Base-by-base conservation (phyloP, 1,140 invertebrate genomes). In the Drosophila sulfurigaster region DNA sequence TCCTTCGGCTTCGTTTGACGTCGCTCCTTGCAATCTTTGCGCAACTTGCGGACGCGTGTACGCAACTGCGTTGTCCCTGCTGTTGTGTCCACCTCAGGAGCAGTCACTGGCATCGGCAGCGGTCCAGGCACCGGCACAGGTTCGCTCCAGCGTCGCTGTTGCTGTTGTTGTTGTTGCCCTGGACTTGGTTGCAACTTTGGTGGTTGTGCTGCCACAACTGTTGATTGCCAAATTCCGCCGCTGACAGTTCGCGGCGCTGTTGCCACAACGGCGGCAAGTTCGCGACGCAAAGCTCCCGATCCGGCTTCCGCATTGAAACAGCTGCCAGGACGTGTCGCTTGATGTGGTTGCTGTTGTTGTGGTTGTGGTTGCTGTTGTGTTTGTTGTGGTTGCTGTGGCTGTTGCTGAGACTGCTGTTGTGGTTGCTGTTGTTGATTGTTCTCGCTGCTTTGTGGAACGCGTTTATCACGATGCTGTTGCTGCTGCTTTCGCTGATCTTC, bases 221-320 rank as follows among this genome's bases (percentile, higher is more conserved):
- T 54, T 13, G 66, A n/a, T 48, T 71, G 76, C 73, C 76, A 79
- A 30, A 72, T 2, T 1, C 62, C 52, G 0, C 28, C 25, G 10
- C n/a, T 63, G n/a, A 16, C 49, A n/a, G 57, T 57, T 15, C 45
- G 67, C 2, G 63, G 56, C 1, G 76, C 82, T 1, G 80, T 67
- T 6, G 74, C 80, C 10, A 59, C 75, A 43, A 82, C 59, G 3
- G 82, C 82, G 1, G 78, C 82, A 28, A 78, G 13, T 46, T 87
- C 79, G 1, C 75, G 51, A 2, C 48, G 62, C 16, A 79, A 11
- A 0, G 60, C 45, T 13, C 67, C 45, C 3, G 59, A 48, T 3
- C 48, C 45, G 2, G 41, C 2, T 20, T n/a, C 52, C 15, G 32
- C 20, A 52, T 3, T 13, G 13, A 25, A 57, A 20, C 46, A 1